phyloP scores from a whole-genome alignment of 2,888 invertebrate genomes.

The Aphodius granarius region DNA sequence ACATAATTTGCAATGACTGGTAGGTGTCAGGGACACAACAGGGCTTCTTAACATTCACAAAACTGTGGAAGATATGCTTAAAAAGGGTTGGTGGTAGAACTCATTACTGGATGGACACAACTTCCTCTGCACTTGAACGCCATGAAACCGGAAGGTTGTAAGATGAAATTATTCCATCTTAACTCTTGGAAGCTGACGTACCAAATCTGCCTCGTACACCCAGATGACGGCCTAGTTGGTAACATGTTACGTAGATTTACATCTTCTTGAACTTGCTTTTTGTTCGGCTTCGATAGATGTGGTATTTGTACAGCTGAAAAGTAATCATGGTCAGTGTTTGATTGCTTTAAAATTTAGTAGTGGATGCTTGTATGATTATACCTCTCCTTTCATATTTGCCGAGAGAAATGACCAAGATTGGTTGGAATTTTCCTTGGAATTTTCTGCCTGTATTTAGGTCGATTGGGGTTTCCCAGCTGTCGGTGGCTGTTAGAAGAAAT shows the following conservation, averaged over 20 bases:
- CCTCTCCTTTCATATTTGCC: slow-evolving; percentile 22
- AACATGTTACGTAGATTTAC: slow-evolving; percentile 16
- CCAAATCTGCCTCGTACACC: slow-evolving; percentile 48
- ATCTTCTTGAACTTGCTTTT: slow-evolving; percentile 21
- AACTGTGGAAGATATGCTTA: slow-evolving; percentile 56
- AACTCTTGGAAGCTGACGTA: slow-evolving; percentile 64
- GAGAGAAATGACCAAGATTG: slow-evolving; percentile 32
- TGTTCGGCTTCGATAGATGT: slow-evolving; percentile 19
- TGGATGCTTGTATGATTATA: too few species aligned
- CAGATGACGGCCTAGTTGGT: slow-evolving; percentile 18
- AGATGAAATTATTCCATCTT: slow-evolving; percentile 65
- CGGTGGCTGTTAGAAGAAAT: slow-evolving; percentile 59
- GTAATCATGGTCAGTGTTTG: background rate
- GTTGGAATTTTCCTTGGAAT: slow-evolving; percentile 35
- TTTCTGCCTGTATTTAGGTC: slow-evolving; percentile 25
- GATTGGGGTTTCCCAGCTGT: slow-evolving; percentile 42
- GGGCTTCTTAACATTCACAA: slow-evolving; percentile 51
- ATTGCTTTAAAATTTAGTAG: too few species aligned
- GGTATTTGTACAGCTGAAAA: slow-evolving; percentile 13
- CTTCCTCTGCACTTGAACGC: slow-evolving; percentile 64
- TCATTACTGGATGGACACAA: slow-evolving; percentile 56
- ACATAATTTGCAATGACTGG: slow-evolving; percentile 60
- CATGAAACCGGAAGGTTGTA: slow-evolving; percentile 62
- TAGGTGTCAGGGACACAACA: slow-evolving; percentile 68
- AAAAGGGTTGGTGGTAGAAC: slow-evolving; percentile 64